Conservation (phyloP, 1,140 invertebrate species). For the Procambarus clarkii region DNA sequence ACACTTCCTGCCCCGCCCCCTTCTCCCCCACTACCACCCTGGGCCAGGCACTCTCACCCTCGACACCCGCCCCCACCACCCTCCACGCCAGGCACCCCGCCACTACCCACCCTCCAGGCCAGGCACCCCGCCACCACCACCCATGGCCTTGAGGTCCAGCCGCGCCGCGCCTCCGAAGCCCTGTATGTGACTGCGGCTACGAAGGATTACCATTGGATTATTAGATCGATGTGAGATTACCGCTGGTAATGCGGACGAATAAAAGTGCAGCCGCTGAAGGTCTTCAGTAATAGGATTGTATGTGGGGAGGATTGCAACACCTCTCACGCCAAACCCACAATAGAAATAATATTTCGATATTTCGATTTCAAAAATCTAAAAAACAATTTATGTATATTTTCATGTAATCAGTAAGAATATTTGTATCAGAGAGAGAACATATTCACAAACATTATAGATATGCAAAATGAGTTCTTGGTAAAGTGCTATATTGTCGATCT, state of each 20-base stretch:
- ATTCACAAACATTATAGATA: no score
- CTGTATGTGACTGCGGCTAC: conserved; percentile 4
- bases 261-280: not conserved
- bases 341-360: not conserved
- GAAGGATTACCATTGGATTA: conserved; percentile 22
- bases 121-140: no score
- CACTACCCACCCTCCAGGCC: no score
- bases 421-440: no score
- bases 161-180: conserved; percentile 35
- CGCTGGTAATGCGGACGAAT: not conserved
- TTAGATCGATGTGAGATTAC: not conserved
- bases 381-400: not conserved
- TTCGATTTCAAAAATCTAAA: not conserved
- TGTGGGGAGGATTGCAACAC: not conserved
- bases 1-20: no score
- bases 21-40: no score
- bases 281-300: not conserved
- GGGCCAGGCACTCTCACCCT: no score
- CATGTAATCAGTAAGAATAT: no score
- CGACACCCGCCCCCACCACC: no score
- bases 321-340: not conserved
- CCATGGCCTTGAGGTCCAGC: not conserved
- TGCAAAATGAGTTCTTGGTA: no score
- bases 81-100: no score
- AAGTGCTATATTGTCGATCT: no score